These are phyloP conservation scores for Luperina testacea DNA, from an alignment of 2,888 invertebrate species.

Conservation along the genomic window DNA sequence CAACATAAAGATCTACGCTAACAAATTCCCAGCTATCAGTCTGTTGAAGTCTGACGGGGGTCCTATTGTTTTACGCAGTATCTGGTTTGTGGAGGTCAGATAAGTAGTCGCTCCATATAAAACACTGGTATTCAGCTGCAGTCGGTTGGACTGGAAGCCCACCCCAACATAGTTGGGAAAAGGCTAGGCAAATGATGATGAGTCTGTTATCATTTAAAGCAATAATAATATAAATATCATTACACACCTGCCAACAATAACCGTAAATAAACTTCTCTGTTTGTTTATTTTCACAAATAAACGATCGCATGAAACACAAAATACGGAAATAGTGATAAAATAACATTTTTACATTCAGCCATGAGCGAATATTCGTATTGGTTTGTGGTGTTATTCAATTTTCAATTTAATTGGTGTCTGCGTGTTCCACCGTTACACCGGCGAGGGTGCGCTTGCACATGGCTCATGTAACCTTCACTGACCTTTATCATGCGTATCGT, in stretches of 20 bases:
- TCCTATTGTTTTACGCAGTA: neutral
- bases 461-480: slow-evolving; percentile 41
- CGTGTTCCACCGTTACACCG: slow-evolving; percentile 19
- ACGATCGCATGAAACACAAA: neutral
- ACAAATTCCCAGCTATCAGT: neutral
- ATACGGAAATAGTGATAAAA: slow-evolving; percentile 25
- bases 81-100: neutral
- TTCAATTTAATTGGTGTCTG: slow-evolving; percentile 43
- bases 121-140: neutral
- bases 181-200: neutral
- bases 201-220: neutral
- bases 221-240: neutral
- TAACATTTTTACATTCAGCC: slow-evolving; percentile 5
- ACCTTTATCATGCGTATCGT: slow-evolving; percentile 55
- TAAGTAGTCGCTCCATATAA: neutral
- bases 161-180: neutral
- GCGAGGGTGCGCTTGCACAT: slow-evolving; percentile 26
- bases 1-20: neutral
- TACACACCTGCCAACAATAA: neutral
- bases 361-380: slow-evolving; percentile 31
- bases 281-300: slow-evolving; percentile 19
- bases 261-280: neutral
- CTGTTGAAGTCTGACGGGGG: neutral
- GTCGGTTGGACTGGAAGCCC: neutral
- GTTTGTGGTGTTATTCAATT: slow-evolving; percentile 30